Conservation (phyloP, 2,888 invertebrate species). For the Latheticus oryzae region DNA sequence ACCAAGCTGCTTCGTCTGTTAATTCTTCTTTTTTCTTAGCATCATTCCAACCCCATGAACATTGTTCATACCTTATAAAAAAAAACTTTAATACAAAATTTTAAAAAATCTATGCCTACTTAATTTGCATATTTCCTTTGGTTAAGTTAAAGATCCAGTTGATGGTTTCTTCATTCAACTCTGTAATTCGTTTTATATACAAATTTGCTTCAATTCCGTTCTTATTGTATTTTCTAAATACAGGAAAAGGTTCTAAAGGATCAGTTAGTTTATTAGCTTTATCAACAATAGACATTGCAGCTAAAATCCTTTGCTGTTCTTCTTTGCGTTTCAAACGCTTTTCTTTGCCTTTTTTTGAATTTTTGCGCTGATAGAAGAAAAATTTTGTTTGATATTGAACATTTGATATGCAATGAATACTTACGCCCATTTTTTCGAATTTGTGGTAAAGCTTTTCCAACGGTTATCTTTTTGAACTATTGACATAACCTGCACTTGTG, state of each 20-base stretch:
- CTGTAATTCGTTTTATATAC: constrained; percentile 70
- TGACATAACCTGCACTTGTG: no score
- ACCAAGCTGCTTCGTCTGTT: constrained; percentile 79
- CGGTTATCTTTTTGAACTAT: no score
- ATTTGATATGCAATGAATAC: constrained; percentile 9
- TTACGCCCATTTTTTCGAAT: constrained; percentile 25
- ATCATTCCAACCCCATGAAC: constrained; percentile 85
- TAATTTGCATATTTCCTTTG: constrained; percentile 81
- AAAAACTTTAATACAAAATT: constrained; percentile 6
- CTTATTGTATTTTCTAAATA: constrained; percentile 72
- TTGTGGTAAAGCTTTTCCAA: no score
- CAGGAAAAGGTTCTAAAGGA: constrained; percentile 71
- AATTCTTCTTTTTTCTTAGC: constrained; percentile 80
- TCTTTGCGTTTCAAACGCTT: constrained; percentile 72
- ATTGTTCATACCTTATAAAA: constrained; percentile 73
- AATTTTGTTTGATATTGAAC: no score
- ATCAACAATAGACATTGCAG: constrained; percentile 71
- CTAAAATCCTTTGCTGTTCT: constrained; percentile 71
- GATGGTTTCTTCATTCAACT: constrained; percentile 70
- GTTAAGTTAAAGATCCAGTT: constrained; percentile 82
- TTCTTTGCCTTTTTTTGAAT: constrained; percentile 71
- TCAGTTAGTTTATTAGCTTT: constrained; percentile 72
- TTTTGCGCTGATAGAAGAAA: constrained; percentile 71
- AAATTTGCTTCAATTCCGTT: constrained; percentile 72
- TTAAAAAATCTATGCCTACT: constrained; percentile 68